A percentile compares a stretch with the other conserved stretches of the same genome.
phyloP scores from a whole-genome alignment of 2,797 vertebrate species.

The Yasuhikotakia modesta region DNA sequence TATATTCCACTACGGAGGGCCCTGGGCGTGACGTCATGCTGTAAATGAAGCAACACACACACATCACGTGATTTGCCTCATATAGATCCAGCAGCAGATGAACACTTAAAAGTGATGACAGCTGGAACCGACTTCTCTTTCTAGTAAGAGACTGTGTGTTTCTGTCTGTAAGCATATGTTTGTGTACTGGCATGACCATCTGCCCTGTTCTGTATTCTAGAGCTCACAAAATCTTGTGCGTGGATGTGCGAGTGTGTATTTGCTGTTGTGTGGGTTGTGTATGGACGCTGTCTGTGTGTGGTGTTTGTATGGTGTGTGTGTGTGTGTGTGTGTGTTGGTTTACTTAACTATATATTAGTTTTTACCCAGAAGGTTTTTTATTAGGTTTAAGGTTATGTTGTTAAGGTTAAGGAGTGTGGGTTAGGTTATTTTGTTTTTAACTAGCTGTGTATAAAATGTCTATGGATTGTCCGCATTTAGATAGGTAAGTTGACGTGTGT shows the following conservation, averaged over 20 bases:
- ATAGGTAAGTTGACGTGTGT: not conserved
- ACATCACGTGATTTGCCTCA: not conserved
- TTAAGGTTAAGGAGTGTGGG: too few relatives aligned
- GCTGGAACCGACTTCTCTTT: slow-evolving; percentile 13
- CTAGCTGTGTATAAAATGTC: too few relatives aligned
- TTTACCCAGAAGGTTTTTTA: too few relatives aligned
- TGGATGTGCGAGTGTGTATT: slow-evolving; percentile 12
- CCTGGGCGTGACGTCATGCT: not conserved
- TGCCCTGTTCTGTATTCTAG: slow-evolving; percentile 50
- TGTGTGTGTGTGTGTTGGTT: slow-evolving; percentile 29
- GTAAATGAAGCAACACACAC: slow-evolving; percentile 3
- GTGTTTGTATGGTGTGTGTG: slow-evolving; percentile 14
- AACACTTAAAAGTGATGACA: not conserved
- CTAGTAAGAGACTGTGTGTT: slow-evolving; percentile 29
- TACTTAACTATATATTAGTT: too few relatives aligned
- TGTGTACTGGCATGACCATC: slow-evolving; percentile 22
- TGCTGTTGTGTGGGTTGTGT: not conserved
- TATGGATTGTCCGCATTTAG: too few relatives aligned
- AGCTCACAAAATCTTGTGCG: not conserved
- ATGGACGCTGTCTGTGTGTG: slow-evolving; percentile 5
- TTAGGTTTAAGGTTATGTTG: too few relatives aligned
- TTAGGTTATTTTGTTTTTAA: too few relatives aligned
- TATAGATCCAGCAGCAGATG: slow-evolving; percentile 24
- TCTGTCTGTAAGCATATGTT: slow-evolving; percentile 21
- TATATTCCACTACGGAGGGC: slow-evolving; percentile 16